phyloP scores from a whole-genome alignment of 1,140 invertebrate genomes.

The Bacillus rossius region DNA sequence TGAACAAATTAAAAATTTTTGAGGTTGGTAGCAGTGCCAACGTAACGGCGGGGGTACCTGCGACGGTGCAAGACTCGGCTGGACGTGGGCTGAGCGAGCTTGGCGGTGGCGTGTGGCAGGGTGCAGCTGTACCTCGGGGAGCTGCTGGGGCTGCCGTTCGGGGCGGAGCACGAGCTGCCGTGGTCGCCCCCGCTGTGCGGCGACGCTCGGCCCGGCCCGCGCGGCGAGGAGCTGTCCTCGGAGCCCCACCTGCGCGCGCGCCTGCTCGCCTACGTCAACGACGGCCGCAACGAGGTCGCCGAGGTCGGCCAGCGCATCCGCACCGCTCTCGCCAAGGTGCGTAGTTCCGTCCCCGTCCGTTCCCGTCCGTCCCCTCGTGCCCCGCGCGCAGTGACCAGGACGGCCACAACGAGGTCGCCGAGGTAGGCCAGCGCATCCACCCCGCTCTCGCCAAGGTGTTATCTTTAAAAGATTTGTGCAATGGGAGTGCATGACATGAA shows the following conservation, averaged over 20 bases:
- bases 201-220: constrained; percentile 26
- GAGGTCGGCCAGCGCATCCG: constrained; percentile 72
- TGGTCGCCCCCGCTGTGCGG: constrained; percentile 69
- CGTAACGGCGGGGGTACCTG: too few relatives aligned
- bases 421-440: constrained; percentile 69
- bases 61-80: too few relatives aligned
- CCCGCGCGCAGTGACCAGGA: too few relatives aligned
- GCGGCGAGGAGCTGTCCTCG: not conserved
- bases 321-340: constrained; percentile 59
- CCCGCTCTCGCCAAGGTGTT: constrained; percentile 61
- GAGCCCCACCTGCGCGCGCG: constrained; percentile 42
- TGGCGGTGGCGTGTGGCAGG: constrained; percentile 9
- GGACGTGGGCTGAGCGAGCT: too few relatives aligned
- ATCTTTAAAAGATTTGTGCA: too few relatives aligned
- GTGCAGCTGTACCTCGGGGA: constrained; percentile 7
- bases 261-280: constrained; percentile 51
- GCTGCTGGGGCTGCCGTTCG: constrained; percentile 48
- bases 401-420: constrained; percentile 52
- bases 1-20: too few relatives aligned
- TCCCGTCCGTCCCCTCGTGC: too few relatives aligned
- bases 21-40: too few relatives aligned
- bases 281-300: constrained; percentile 50
- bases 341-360: too few relatives aligned
- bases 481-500: too few relatives aligned
- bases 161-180: constrained; percentile 59